These are phyloP conservation scores for Catagonus wagneri DNA, from an alignment of 2,113 vertebrate genomes.

Conservation along the genomic window DNA sequence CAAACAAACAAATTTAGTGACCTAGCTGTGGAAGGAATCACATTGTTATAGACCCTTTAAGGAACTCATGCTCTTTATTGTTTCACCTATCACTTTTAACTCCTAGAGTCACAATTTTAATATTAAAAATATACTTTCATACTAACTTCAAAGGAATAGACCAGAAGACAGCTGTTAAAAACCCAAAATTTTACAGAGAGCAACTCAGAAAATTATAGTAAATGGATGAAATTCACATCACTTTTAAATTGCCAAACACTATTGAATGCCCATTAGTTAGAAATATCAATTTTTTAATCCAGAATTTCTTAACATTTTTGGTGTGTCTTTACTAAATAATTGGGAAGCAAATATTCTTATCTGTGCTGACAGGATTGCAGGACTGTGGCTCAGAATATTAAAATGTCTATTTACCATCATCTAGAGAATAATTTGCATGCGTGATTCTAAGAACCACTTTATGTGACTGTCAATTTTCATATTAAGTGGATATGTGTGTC, in stretches of 20 bases:
- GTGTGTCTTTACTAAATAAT: background rate
- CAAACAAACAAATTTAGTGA: background rate
- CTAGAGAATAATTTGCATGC: background rate
- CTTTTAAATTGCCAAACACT: background rate
- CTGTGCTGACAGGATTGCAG: background rate
- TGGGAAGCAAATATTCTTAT: background rate
- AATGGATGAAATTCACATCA: background rate
- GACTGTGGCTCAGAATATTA: background rate
- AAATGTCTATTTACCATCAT: background rate
- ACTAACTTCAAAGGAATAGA: background rate
- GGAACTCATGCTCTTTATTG: background rate
- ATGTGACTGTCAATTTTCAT: background rate
- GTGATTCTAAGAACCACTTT: background rate
- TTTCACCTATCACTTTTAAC: background rate
- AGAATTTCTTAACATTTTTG: background rate
- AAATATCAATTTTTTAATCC: background rate
- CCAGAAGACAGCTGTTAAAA: background rate
- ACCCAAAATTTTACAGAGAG: background rate
- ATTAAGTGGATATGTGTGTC: background rate
- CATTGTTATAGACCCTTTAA: background rate
- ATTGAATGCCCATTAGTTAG: background rate
- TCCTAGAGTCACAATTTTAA: background rate
- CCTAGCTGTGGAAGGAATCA: rapidly evolving
- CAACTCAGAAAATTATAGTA: background rate
- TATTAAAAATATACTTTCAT: background rate